Evolutionary conservation across 2,888 invertebrate species (phyloP).

Genomic region (Carterocephalus palaemon): DNA sequence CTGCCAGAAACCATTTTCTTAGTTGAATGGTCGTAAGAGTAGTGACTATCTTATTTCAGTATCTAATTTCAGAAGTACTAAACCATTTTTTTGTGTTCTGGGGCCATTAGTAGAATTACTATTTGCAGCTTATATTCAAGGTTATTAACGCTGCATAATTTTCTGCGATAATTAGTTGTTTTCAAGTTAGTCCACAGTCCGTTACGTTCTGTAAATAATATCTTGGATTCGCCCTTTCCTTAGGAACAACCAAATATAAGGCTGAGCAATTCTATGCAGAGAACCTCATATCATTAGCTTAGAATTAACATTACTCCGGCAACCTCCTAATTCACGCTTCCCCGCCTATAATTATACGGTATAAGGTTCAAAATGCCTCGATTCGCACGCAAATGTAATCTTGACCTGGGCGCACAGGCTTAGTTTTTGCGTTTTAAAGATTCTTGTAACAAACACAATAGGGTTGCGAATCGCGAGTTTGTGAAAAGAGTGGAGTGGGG

Average conservation of each 20-base stretch:
- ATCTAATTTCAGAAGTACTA: neutral
- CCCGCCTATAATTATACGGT: constrained; percentile 39
- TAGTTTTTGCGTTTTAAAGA: constrained; percentile 36
- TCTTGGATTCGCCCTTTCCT: constrained; percentile 10
- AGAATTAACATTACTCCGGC: constrained; percentile 63
- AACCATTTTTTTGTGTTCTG: no score
- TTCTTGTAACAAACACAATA: constrained; percentile 39
- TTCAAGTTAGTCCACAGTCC: constrained; percentile 9
- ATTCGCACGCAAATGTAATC: constrained; percentile 38
- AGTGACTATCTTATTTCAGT: neutral
- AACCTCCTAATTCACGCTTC: constrained; percentile 41
- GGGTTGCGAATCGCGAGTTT: constrained; percentile 43
- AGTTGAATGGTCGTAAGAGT: no score
- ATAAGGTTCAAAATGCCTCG: constrained; percentile 45
- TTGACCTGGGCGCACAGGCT: constrained; percentile 39
- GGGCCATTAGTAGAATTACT: no score
- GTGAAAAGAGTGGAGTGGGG: constrained; percentile 30
- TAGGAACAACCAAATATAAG: constrained; percentile 15
- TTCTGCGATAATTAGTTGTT: constrained; percentile 5
- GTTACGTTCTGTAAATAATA: constrained; percentile 19
- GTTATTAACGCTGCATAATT: constrained; percentile 3
- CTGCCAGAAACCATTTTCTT: no score
- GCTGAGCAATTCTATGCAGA: constrained; percentile 29
- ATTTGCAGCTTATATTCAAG: neutral
- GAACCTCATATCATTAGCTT: constrained; percentile 66